These are phyloP conservation scores for Tetraodon nigroviridis DNA, from an alignment of 2,113 vertebrate species.

Conservation along the genomic window DNA sequence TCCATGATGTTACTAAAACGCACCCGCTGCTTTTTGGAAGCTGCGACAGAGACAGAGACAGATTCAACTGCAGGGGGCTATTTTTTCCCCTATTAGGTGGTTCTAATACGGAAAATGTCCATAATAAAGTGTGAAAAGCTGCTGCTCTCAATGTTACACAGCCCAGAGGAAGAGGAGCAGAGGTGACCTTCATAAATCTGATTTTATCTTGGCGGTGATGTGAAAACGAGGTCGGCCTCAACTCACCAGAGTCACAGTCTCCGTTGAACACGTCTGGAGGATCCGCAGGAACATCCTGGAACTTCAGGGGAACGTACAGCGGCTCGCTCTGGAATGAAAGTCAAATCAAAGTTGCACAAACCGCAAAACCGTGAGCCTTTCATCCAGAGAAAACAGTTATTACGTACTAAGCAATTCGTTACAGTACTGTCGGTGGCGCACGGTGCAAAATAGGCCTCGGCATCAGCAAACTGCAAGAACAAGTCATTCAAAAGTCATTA, in stretches of 20 bases:
- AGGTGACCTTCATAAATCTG: background rate
- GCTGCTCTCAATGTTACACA: background rate
- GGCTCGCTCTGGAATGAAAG: conserved; percentile 85
- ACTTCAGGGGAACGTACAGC: conserved; percentile 93
- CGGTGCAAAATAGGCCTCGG: conserved; percentile 85
- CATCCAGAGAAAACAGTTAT: background rate
- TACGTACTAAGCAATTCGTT: conserved; percentile 87
- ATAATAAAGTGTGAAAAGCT: too few relatives aligned
- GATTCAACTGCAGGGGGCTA: background rate
- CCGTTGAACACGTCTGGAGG: conserved; percentile 66
- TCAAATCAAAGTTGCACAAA: too few relatives aligned
- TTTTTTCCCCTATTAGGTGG: background rate
- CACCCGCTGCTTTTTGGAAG: conserved; percentile 86
- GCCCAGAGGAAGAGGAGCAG: background rate
- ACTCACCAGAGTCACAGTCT: conserved; percentile 81
- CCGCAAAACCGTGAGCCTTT: too few relatives aligned
- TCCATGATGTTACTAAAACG: conserved; percentile 97
- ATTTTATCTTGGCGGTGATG: background rate
- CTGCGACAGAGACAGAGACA: conserved; percentile 45
- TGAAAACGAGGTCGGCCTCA: background rate
- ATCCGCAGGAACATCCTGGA: conserved; percentile 86
- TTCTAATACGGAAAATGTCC: too few relatives aligned
- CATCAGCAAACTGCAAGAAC: conserved; percentile 84
- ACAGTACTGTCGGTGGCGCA: conserved; percentile 81
- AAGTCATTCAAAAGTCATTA: background rate